phyloP scores from a whole-genome alignment of 2,888 invertebrate species.

The Glyphotaelius pellucidus region DNA sequence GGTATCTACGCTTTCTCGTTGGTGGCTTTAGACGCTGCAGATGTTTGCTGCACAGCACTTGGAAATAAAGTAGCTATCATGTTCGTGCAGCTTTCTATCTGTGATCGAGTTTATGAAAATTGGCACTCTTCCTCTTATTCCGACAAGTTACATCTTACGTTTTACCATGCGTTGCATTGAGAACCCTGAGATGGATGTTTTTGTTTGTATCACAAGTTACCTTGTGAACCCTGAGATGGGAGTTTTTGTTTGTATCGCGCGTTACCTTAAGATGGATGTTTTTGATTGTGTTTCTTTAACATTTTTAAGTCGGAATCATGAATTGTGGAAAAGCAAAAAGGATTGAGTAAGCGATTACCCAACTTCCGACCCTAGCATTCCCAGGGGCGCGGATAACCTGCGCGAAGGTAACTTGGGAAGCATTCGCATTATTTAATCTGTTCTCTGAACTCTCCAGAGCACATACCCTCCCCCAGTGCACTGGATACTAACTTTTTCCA shows the following conservation, averaged over 20 bases:
- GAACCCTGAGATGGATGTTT: background rate
- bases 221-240: no score
- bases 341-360: conserved; percentile 15
- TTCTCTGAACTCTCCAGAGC: conserved; percentile 18
- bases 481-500: conserved; percentile 14
- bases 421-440: conserved; percentile 26
- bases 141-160: background rate
- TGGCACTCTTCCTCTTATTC: background rate
- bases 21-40: background rate
- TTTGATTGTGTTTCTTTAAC: background rate
- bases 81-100: background rate
- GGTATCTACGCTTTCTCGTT: no score
- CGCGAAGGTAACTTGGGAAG: background rate
- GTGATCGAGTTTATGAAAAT: background rate
- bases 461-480: conserved; percentile 10
- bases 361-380: background rate
- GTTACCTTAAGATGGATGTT: background rate
- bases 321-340: background rate
- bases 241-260: background rate
- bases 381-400: background rate
- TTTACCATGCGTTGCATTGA: background rate
- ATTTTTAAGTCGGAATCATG: background rate
- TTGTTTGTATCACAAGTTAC: background rate
- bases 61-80: conserved; percentile 26
- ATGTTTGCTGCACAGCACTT: background rate